Conservation (phyloP, 2,888 invertebrate genomes). For the Pyrochroa serraticornis region DNA sequence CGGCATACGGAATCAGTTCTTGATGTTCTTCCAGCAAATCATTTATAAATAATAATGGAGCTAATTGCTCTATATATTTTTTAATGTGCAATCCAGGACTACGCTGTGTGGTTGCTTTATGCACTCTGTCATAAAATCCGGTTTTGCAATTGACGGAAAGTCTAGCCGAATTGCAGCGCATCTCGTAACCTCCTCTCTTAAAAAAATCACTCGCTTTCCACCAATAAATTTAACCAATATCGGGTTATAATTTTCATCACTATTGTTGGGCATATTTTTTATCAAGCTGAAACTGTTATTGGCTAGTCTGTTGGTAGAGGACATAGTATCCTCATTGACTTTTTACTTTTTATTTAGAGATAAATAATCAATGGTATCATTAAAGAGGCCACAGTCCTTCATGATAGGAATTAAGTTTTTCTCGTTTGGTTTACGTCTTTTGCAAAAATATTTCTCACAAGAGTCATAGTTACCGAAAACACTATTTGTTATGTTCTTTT, state of each 20-base stretch:
- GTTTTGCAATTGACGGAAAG: neutral
- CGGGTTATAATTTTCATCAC: slow-evolving; percentile 43
- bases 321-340: too few relatives aligned
- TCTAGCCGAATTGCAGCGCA: slow-evolving; percentile 41
- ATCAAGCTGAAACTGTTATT: slow-evolving; percentile 33
- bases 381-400: slow-evolving; percentile 7
- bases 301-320: neutral
- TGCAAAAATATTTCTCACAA: slow-evolving; percentile 10
- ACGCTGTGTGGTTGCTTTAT: slow-evolving; percentile 3
- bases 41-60: too few relatives aligned
- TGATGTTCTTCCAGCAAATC: too few relatives aligned
- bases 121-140: neutral
- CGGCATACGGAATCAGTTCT: too few relatives aligned
- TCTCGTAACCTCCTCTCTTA: slow-evolving; percentile 40
- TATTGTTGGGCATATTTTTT: slow-evolving; percentile 41
- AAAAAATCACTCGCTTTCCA: slow-evolving; percentile 46
- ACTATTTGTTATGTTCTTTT: too few relatives aligned
- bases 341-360: too few relatives aligned
- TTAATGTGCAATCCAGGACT: slow-evolving; percentile 6
- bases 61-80: slow-evolving; percentile 1
- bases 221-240: slow-evolving; percentile 44
- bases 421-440: slow-evolving; percentile 5
- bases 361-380: too few relatives aligned
- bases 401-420: neutral
- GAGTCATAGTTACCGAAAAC: neutral